Evolutionary conservation across 2,888 invertebrate species (phyloP).

Genomic region (Creontiades dilutus): DNA sequence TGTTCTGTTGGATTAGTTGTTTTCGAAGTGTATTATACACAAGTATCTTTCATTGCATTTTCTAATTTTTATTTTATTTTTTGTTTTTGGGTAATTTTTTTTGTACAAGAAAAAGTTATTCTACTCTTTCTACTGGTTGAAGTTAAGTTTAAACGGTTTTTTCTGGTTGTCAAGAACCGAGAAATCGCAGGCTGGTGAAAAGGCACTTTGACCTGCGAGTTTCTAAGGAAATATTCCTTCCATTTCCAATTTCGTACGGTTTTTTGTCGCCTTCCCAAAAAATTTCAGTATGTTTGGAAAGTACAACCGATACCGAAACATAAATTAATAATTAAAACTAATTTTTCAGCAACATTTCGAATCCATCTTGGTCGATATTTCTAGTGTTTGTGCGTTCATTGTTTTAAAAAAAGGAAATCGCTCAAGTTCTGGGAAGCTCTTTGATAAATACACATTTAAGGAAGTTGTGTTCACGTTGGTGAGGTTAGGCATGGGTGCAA

Average conservation of each 20-base stretch:
- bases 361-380: too few relatives aligned
- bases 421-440: not conserved
- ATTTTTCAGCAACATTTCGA: not conserved
- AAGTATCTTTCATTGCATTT: not conserved
- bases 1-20: not conserved
- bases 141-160: not conserved
- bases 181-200: constrained; percentile 60
- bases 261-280: too few relatives aligned
- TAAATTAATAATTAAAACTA: too few relatives aligned
- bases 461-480: not conserved
- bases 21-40: constrained; percentile 47
- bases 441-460: not conserved
- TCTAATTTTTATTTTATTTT: not conserved
- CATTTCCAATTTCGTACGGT: too few relatives aligned
- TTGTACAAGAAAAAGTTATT: constrained; percentile 55
- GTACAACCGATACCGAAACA: too few relatives aligned
- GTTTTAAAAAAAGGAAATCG: not conserved
- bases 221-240: too few relatives aligned
- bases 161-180: not conserved
- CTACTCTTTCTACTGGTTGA: too few relatives aligned
- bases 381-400: too few relatives aligned
- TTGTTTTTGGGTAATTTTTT: constrained; percentile 4
- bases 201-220: constrained; percentile 58
- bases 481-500: too few relatives aligned
- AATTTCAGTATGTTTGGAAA: too few relatives aligned